These are phyloP conservation scores for Eubasilissa splendida DNA, from an alignment of 2,888 invertebrate species.

Conservation along the genomic window DNA sequence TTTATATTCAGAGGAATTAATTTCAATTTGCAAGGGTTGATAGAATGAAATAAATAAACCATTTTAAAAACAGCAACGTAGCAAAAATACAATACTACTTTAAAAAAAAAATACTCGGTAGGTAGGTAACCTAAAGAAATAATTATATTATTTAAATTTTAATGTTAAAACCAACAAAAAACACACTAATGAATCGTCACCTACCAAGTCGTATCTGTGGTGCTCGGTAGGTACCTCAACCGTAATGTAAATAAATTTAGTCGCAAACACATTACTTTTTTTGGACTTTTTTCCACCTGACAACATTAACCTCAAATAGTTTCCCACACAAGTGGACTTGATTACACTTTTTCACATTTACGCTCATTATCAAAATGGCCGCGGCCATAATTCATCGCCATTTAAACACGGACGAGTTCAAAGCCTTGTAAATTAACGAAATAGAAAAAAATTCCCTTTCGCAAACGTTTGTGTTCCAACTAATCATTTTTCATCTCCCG, in stretches of 20 bases:
- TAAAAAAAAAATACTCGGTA: too few relatives aligned
- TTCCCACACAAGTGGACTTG: constrained; percentile 35
- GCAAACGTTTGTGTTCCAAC: constrained; percentile 42
- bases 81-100: too few relatives aligned
- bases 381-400: constrained; percentile 22
- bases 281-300: neutral
- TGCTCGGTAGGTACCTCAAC: too few relatives aligned
- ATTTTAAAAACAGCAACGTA: too few relatives aligned
- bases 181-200: too few relatives aligned
- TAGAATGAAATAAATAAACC: too few relatives aligned
- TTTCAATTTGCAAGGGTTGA: too few relatives aligned
- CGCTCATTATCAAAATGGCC: constrained; percentile 31
- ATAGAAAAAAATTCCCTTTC: constrained; percentile 45
- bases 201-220: too few relatives aligned
- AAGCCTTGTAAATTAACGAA: constrained; percentile 38
- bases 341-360: constrained; percentile 33
- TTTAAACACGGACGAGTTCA: constrained; percentile 21
- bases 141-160: too few relatives aligned
- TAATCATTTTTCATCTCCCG: constrained; percentile 33
- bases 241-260: neutral
- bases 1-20: too few relatives aligned
- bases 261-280: constrained; percentile 15
- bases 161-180: too few relatives aligned
- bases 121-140: too few relatives aligned
- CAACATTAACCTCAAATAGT: constrained; percentile 8